These are phyloP conservation scores for Eulimnadia texana DNA, from an alignment of 1,140 invertebrate genomes.

Conservation along the genomic window DNA sequence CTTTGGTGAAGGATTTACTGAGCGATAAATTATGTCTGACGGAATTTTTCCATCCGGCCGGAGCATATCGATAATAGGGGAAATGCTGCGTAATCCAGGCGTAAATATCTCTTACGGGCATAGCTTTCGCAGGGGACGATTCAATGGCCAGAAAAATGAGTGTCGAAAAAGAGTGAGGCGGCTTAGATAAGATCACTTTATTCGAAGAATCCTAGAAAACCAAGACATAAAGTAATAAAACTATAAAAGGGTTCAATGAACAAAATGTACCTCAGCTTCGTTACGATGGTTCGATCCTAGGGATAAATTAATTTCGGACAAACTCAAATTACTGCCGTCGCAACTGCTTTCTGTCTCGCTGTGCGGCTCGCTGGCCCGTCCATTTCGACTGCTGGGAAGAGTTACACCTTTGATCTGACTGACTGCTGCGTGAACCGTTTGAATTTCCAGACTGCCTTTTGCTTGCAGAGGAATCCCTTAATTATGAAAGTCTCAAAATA, in stretches of 20 bases:
- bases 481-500: no score
- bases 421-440: conserved; percentile 7
- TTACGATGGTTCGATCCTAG: conserved; percentile 18
- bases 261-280: neutral
- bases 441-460: conserved; percentile 12
- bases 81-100: conserved; percentile 95
- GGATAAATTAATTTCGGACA: conserved; percentile 15
- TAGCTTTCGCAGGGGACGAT: conserved; percentile 67
- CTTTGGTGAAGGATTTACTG: conserved; percentile 96
- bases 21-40: conserved; percentile 88
- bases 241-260: conserved; percentile 30
- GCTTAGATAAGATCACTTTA: conserved; percentile 60
- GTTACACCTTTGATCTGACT: conserved; percentile 25
- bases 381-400: conserved; percentile 30
- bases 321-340: conserved; percentile 19
- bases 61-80: conserved; percentile 92
- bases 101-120: conserved; percentile 93
- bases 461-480: conserved; percentile 14
- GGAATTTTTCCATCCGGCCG: conserved; percentile 95
- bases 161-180: conserved; percentile 87
- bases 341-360: conserved; percentile 22
- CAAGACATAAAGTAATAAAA: conserved; percentile 13
- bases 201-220: conserved; percentile 36
- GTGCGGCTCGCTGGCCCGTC: conserved; percentile 28
- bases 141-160: conserved; percentile 97